Evolutionary conservation across 2,797 vertebrate species (phyloP).

Genomic region (Pagetopsis macropterus): DNA sequence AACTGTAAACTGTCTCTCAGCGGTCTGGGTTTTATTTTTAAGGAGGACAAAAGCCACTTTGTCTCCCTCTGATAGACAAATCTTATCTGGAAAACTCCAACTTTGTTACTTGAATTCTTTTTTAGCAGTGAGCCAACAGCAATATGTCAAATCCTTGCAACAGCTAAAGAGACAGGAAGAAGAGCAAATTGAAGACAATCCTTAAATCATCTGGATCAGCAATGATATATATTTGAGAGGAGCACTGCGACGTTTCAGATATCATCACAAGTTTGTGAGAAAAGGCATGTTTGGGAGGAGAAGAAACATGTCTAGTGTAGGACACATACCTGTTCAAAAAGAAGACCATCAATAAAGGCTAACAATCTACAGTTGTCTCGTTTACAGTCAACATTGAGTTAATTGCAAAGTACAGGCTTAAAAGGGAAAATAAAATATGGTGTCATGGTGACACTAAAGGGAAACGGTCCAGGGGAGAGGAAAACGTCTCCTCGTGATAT

Average conservation of each 20-base stretch:
- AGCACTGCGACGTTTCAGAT: slow-evolving; percentile 2
- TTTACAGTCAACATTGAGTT: neutral
- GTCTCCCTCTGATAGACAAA: slow-evolving; percentile 24
- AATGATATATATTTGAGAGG: slow-evolving; percentile 2
- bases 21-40: slow-evolving; percentile 5
- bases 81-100: slow-evolving; percentile 24
- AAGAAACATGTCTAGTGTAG: neutral
- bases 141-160: slow-evolving; percentile 42
- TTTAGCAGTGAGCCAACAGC: slow-evolving; percentile 40
- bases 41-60: slow-evolving; percentile 37
- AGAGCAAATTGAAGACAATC: neutral
- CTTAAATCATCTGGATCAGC: slow-evolving; percentile 34
- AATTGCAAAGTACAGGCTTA: neutral
- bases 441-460: neutral
- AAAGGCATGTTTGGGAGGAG: neutral
- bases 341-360: too few relatives aligned
- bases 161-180: slow-evolving; percentile 14
- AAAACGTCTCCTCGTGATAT: neutral
- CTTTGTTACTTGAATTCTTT: slow-evolving; percentile 27
- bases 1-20: slow-evolving; percentile 32
- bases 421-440: neutral
- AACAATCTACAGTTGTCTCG: neutral
- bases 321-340: neutral
- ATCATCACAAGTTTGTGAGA: slow-evolving; percentile 28
- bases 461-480: neutral